phyloP scores from a whole-genome alignment of 2,113 vertebrate species.

The Taxidea taxus region DNA sequence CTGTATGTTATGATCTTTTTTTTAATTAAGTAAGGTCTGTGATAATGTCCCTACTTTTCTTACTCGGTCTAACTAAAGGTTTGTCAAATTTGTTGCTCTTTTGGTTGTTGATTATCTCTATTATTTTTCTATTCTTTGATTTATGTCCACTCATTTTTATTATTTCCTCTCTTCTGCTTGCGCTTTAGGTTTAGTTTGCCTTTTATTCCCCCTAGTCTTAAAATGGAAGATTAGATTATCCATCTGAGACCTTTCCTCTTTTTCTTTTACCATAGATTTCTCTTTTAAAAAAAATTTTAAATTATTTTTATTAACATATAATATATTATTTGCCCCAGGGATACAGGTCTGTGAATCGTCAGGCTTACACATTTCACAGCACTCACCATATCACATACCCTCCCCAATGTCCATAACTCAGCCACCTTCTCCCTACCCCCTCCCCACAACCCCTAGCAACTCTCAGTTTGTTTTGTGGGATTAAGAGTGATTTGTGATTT shows the following conservation, averaged over 20 bases:
- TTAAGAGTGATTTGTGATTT: no score
- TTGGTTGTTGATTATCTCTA: not conserved
- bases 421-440: no score
- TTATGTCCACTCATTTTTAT: not conserved
- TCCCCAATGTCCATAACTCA: no score
- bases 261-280: not conserved
- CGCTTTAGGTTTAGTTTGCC: not conserved
- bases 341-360: no score
- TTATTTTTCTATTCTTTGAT: not conserved
- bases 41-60: not conserved
- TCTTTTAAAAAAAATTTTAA: no score
- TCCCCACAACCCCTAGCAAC: no score
- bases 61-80: not conserved
- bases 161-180: not conserved
- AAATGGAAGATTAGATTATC: not conserved
- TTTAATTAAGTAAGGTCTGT: not conserved
- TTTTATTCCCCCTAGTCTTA: not conserved
- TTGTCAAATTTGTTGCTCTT: not conserved
- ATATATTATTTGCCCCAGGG: no score
- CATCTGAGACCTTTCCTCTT: not conserved
- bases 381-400: no score
- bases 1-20: not conserved
- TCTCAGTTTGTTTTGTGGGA: no score
- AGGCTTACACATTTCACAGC: no score
- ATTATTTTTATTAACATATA: no score